These are phyloP conservation scores for Buteo buteo DNA, from an alignment of 2,113 vertebrate species.

Conservation along the genomic window DNA sequence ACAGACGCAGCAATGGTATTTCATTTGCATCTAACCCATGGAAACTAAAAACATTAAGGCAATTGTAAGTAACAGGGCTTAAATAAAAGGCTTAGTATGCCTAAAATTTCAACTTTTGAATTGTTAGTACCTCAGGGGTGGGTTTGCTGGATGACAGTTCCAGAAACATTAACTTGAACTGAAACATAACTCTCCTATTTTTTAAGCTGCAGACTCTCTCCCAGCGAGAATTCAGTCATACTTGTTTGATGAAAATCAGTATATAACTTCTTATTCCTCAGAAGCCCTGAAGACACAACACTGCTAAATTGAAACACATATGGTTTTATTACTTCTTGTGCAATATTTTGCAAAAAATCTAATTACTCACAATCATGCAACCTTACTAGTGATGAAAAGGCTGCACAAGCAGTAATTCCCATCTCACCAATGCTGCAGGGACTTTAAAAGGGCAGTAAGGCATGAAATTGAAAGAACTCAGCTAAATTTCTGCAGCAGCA, in stretches of 20 bases:
- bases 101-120: background rate
- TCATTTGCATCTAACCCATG: background rate
- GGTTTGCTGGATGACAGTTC: background rate
- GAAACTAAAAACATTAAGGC: background rate
- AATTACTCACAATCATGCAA: background rate
- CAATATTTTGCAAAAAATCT: background rate
- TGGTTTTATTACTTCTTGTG: constrained; percentile 16
- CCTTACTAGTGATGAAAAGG: background rate
- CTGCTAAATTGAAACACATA: background rate
- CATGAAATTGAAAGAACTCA: background rate
- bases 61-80: background rate
- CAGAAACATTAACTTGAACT: background rate
- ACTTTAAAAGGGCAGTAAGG: background rate
- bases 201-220: background rate
- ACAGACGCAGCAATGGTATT: background rate
- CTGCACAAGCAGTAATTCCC: background rate
- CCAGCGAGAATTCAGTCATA: background rate
- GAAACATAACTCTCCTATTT: background rate
- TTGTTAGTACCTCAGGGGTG: background rate
- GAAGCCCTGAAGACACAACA: constrained; percentile 4
- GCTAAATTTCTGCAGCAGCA: background rate
- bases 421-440: background rate
- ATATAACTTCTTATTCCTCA: background rate
- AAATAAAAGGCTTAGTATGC: background rate
- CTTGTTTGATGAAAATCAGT: background rate